phyloP scores from a whole-genome alignment of 2,797 vertebrate genomes.

The Poeciliopsis infans region DNA sequence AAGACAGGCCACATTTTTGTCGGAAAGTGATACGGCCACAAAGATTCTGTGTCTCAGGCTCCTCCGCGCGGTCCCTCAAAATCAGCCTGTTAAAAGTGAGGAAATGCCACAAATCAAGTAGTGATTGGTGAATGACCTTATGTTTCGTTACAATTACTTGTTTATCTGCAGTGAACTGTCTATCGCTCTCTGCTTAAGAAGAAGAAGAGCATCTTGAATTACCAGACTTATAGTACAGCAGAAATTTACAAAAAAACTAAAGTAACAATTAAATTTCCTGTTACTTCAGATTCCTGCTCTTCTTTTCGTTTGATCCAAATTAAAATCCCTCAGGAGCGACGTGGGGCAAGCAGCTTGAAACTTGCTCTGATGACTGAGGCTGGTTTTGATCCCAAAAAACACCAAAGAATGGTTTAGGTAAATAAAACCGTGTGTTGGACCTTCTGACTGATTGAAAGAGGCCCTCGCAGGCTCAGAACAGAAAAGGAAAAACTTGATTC shows the following conservation, averaged over 20 bases:
- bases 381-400: neutral
- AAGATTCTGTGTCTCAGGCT: conserved; percentile 27
- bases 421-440: neutral
- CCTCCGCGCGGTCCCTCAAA: conserved; percentile 14
- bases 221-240: neutral
- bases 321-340: neutral
- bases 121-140: conserved; percentile 22
- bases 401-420: neutral
- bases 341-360: neutral
- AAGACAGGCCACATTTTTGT: conserved; percentile 36
- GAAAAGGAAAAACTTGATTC: neutral
- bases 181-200: neutral
- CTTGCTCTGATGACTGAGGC: neutral
- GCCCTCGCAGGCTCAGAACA: neutral
- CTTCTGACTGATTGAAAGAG: neutral
- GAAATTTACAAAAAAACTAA: neutral
- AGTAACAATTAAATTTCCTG: neutral
- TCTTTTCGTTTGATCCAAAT: neutral
- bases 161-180: neutral
- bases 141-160: neutral
- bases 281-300: no score
- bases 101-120: conserved; percentile 18
- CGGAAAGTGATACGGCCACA: conserved; percentile 34
- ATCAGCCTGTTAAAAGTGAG: conserved; percentile 21
- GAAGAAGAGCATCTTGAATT: neutral